Percentiles rank a stretch among this genome's conserved stretches.
These are phyloP conservation scores for Chionis minor DNA, from an alignment of 2,113 vertebrate species.

Conservation along the genomic window DNA sequence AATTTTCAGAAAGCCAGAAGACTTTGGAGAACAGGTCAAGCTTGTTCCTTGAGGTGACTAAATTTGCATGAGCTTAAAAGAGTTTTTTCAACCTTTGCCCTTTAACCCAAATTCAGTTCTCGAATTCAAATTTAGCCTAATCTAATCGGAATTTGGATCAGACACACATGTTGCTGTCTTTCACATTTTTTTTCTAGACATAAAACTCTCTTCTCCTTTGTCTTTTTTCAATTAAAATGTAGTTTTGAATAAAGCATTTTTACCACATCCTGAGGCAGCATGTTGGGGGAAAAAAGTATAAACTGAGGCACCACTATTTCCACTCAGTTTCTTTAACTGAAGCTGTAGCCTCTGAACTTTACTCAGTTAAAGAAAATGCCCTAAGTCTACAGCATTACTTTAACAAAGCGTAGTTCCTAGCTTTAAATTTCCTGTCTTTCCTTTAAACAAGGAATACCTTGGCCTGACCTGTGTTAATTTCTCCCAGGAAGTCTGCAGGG, in stretches of 20 bases:
- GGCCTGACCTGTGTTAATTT: not conserved
- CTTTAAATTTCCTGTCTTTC: not conserved
- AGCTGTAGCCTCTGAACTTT: not conserved
- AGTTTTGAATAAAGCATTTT: not conserved
- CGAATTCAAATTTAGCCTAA: not conserved
- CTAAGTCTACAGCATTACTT: not conserved
- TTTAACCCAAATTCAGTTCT: not conserved
- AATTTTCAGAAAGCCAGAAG: not conserved
- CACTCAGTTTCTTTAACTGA: not conserved
- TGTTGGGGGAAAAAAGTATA: not conserved
- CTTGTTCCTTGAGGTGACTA: not conserved
- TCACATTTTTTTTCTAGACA: not conserved
- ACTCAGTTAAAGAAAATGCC: not conserved
- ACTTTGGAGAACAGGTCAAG: conserved; percentile 3
- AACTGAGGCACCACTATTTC: not conserved
- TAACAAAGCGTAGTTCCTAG: not conserved
- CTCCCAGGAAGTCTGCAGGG: not conserved
- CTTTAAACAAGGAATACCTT: not conserved
- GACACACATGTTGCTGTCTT: not conserved
- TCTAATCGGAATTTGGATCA: not conserved
- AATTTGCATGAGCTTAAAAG: not conserved
- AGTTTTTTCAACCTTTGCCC: not conserved
- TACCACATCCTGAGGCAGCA: not conserved
- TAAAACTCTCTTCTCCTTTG: not conserved
- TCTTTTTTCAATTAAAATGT: not conserved